Percentiles rank a stretch among this genome's conserved stretches.
Conservation (phyloP, 2,113 vertebrate genomes). For the Eurypyga helias region DNA sequence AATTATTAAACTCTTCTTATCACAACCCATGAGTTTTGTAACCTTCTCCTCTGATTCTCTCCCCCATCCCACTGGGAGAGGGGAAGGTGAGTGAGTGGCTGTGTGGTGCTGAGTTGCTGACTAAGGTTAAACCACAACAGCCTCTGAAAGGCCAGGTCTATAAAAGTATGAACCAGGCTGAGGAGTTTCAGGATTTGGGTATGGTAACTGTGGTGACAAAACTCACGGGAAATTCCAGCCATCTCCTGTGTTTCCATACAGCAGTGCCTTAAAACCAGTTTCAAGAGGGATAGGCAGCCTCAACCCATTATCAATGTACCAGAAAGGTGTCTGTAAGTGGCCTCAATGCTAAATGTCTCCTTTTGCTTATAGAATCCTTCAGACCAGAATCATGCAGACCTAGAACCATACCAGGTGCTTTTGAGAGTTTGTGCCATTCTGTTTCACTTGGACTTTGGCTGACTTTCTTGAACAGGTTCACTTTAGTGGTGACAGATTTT, state of each 20-base stretch:
- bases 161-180: background rate
- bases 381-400: background rate
- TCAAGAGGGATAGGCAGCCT: background rate
- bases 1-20: too few relatives aligned
- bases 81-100: too few relatives aligned
- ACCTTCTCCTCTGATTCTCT: too few relatives aligned
- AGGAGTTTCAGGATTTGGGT: background rate
- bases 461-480: background rate
- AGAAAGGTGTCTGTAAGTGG: background rate
- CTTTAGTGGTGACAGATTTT: background rate
- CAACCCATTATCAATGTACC: background rate
- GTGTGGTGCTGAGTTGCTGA: too few relatives aligned
- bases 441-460: background rate
- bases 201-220: background rate
- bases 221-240: background rate
- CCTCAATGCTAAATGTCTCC: rapidly evolving
- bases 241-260: background rate
- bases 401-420: rapidly evolving
- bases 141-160: background rate
- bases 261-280: background rate
- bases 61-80: too few relatives aligned
- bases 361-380: background rate
- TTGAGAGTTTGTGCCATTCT: background rate
- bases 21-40: too few relatives aligned
- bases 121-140: background rate